Conservation (phyloP, 2,888 invertebrate genomes). For the Hypercompe scribonia region DNA sequence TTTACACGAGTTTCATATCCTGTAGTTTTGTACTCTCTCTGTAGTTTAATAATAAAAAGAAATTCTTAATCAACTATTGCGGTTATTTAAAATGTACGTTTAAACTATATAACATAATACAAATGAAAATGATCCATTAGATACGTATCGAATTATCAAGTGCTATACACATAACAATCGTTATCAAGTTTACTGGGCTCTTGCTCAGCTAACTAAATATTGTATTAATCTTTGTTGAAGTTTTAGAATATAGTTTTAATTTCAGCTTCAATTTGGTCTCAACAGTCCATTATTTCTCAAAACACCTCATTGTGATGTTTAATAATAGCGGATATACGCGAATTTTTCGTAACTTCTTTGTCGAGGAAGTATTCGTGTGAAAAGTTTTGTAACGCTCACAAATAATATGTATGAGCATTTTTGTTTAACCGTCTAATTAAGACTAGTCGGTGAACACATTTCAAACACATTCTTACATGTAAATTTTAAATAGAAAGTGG, state of each 20-base stretch:
- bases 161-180: background rate
- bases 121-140: slow-evolving; percentile 27
- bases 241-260: slow-evolving; percentile 16
- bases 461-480: slow-evolving; percentile 44
- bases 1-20: slow-evolving; percentile 53
- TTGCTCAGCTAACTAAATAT: slow-evolving; percentile 16
- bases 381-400: slow-evolving; percentile 61
- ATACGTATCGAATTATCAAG: slow-evolving; percentile 9
- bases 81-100: slow-evolving; percentile 15
- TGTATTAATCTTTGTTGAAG: slow-evolving; percentile 35
- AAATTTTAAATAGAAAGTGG: slow-evolving; percentile 42
- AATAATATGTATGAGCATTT: slow-evolving; percentile 56
- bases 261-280: slow-evolving; percentile 48
- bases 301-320: slow-evolving; percentile 72
- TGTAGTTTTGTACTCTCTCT: slow-evolving; percentile 28
- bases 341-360: slow-evolving; percentile 82
- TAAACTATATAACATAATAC: slow-evolving; percentile 6
- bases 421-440: slow-evolving; percentile 57
- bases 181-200: slow-evolving; percentile 27
- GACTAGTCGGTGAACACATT: slow-evolving; percentile 34
- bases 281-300: slow-evolving; percentile 71
- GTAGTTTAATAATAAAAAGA: slow-evolving; percentile 25
- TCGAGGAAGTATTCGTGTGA: slow-evolving; percentile 83
- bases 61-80: slow-evolving; percentile 14
- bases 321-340: slow-evolving; percentile 78